These are phyloP conservation scores for Reticulitermes lucifugus DNA, from an alignment of 2,888 invertebrate genomes.

Conservation along the genomic window DNA sequence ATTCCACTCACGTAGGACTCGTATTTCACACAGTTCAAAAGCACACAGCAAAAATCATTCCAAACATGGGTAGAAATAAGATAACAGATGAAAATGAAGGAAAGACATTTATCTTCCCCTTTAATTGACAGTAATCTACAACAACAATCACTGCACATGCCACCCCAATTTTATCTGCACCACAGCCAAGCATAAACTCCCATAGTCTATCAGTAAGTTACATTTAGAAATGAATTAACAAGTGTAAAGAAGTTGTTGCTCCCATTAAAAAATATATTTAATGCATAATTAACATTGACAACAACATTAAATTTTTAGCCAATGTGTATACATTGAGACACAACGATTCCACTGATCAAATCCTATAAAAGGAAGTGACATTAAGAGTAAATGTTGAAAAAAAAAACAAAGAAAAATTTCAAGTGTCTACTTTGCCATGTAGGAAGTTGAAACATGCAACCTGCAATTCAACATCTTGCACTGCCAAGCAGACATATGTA, in stretches of 20 bases:
- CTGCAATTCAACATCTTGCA: slow-evolving; percentile 36
- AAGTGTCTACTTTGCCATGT: slow-evolving; percentile 34
- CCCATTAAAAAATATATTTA: slow-evolving; percentile 62
- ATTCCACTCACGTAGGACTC: not conserved
- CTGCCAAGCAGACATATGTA: slow-evolving; percentile 30
- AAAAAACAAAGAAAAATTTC: not conserved
- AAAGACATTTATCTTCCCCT: not conserved
- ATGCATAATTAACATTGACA: slow-evolving; percentile 3
- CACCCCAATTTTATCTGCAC: not conserved
- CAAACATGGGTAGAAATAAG: not conserved
- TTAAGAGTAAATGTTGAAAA: not conserved
- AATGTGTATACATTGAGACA: slow-evolving; percentile 8
- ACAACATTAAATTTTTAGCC: slow-evolving; percentile 14
- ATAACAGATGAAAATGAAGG: not conserved
- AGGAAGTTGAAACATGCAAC: slow-evolving; percentile 37
- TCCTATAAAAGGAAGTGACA: slow-evolving; percentile 21
- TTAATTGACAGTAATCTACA: not conserved
- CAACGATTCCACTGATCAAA: slow-evolving; percentile 25
- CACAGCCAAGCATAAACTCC: slow-evolving; percentile 6
- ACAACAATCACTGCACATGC: slow-evolving; percentile 22
- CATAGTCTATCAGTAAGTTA: slow-evolving; percentile 40
- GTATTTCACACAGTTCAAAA: not conserved
- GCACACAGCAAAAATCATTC: not conserved
- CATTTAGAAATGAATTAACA: not conserved
- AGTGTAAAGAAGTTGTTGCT: slow-evolving; percentile 65